Conservation (phyloP, 2,113 vertebrate genomes). For the Poeciliopsis retropinna region DNA sequence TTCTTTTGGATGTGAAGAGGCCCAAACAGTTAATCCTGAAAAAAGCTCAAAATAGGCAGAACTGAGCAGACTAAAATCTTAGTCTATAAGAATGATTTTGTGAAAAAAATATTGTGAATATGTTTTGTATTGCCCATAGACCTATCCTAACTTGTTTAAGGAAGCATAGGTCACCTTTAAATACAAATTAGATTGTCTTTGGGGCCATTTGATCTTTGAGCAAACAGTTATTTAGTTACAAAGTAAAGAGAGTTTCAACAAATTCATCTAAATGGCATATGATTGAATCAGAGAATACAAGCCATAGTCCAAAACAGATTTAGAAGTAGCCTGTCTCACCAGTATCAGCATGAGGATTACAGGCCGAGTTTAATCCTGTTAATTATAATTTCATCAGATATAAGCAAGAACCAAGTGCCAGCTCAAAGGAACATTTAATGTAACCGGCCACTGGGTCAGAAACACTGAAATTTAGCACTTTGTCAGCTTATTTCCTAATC, state of each 20-base stretch:
- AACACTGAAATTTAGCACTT: constrained; percentile 62
- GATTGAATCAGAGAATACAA: background rate
- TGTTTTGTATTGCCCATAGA: no score
- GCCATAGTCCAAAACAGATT: background rate
- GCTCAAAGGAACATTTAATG: constrained; percentile 54
- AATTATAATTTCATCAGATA: constrained; percentile 61
- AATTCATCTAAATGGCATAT: background rate
- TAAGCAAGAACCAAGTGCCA: constrained; percentile 34
- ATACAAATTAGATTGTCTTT: background rate
- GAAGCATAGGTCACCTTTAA: background rate
- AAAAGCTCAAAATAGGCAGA: no score
- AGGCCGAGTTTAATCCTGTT: constrained; percentile 45
- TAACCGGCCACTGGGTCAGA: constrained; percentile 33
- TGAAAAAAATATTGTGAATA: no score
- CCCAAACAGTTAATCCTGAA: no score
- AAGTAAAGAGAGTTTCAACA: background rate
- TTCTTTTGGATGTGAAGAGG: no score
- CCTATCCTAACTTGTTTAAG: no score
- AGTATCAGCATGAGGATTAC: constrained; percentile 23
- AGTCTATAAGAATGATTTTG: no score
- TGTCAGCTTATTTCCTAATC: constrained; percentile 71
- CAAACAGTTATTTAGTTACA: background rate
- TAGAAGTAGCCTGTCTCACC: constrained; percentile 23
- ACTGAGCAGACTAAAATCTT: no score
- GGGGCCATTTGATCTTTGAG: background rate